Evolutionary conservation across 35 echinoderm and acorn worm genomes (phyloP), one percentile per base, ranked within the genome.

Genomic region (Apostichopus californicus): DNA sequence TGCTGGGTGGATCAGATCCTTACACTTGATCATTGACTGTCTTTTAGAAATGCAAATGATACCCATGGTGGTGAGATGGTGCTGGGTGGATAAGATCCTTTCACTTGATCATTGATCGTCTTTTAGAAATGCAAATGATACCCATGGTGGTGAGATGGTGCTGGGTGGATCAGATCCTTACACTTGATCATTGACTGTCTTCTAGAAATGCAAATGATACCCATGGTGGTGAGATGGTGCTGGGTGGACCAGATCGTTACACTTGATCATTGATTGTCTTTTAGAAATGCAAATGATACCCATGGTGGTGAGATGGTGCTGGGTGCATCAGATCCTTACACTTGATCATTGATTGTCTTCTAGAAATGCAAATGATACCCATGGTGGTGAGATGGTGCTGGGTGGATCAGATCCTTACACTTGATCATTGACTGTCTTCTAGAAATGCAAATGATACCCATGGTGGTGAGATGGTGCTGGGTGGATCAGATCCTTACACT

Each of bases 51-150:
- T 89, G 73, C 14, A 7, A 90, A 90, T 57, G 93, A 90, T 78
- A 94, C 79, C 18, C 34, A 75, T 56, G 93, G 93, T 59, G 93
- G 93, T 24, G 93, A 94, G 70, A 61, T 94, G 55, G 57, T 94
- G 70, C 90, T 94, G 63, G 93, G 93, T 54, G 93, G 93, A 78
- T 94, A 90, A 28, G 93, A 94, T 87, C 93, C 93, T 9, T 46
- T 3, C 34, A 46, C 34, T 46, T 46, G 34, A 2, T 56, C 15
- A 64, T 26, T 12, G 8, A 46, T 3, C 3, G 2, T 46, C 34
- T 46, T 46, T 0, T 46, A 46, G 34, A 46, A 46, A 61, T 61
- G 58, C 7, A 61, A 61, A 61, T 61, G 58, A 61, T 61, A 61
- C 58, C 12, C 58, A 12, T 61, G 58, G 58, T 61, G 12, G 58